phyloP scores from a whole-genome alignment of 2,888 invertebrate species.

The Orthosia gracilis region DNA sequence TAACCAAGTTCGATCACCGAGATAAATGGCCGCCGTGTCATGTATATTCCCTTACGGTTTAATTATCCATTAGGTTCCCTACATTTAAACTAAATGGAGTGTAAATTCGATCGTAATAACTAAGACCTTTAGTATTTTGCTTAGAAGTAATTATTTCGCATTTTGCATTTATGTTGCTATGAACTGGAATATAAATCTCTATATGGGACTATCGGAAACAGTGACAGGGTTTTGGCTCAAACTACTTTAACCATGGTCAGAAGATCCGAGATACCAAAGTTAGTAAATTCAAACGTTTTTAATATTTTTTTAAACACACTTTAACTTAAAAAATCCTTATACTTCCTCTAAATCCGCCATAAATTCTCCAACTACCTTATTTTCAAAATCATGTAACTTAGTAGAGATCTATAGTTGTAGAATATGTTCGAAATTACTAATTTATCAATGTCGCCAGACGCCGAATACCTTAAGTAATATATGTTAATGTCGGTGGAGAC shows the following conservation, averaged over 20 bases:
- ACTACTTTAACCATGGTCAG: neutral
- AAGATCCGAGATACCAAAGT: neutral
- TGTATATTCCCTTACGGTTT: constrained; percentile 10
- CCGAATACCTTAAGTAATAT: constrained; percentile 49
- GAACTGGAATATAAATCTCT: neutral
- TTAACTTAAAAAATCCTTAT: neutral
- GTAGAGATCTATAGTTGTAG: constrained; percentile 30
- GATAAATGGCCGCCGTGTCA: constrained; percentile 7
- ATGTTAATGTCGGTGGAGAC: constrained; percentile 41
- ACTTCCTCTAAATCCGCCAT: neutral
- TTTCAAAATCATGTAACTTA: constrained; percentile 45
- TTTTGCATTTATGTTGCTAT: neutral
- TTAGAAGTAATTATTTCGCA: neutral
- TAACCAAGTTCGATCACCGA: constrained; percentile 13
- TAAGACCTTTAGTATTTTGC: constrained; percentile 12
- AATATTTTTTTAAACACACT: neutral
- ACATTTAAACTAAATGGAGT: constrained; percentile 31
- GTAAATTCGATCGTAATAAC: constrained; percentile 39
- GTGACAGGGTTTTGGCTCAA: constrained; percentile 1
- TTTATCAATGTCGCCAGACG: constrained; percentile 51
- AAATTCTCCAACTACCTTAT: constrained; percentile 1
- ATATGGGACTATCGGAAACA: neutral
- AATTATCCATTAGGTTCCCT: constrained; percentile 35
- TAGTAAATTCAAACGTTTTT: neutral
- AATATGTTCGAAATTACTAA: constrained; percentile 49